A percentile compares a stretch with the other conserved stretches of the same genome.
Conservation (phyloP, 1,140 invertebrate species). For the Diorhabda sublineata region DNA sequence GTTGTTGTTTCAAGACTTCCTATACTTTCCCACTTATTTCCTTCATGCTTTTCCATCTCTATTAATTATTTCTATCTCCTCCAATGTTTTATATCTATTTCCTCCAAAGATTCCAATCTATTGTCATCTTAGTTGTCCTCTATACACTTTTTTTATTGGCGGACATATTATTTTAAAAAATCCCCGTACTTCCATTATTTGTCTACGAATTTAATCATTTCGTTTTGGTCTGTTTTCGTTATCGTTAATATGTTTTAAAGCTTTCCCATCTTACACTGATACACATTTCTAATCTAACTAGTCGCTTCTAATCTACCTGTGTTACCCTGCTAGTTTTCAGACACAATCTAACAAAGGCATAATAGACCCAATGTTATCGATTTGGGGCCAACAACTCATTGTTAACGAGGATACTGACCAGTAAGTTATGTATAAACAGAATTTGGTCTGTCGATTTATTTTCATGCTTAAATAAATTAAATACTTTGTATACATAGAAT, state of each 20-base stretch:
- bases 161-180: no score
- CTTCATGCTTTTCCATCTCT: no score
- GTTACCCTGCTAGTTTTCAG: constrained; percentile 65
- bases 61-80: no score
- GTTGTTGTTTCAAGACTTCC: no score
- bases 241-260: not conserved
- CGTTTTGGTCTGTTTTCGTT: no score
- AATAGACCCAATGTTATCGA: constrained; percentile 94
- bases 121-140: no score
- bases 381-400: constrained; percentile 95
- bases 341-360: constrained; percentile 87
- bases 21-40: no score
- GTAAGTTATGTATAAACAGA: constrained; percentile 61
- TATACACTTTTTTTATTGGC: no score
- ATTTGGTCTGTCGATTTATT: constrained; percentile 10
- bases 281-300: constrained; percentile 20
- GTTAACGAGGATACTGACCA: constrained; percentile 92
- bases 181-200: no score
- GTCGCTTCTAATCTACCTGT: constrained; percentile 46
- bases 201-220: no score
- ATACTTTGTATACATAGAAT: not conserved
- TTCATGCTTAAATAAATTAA: constrained; percentile 1
- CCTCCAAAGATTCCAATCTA: no score
- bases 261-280: not conserved
- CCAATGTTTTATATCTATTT: no score